Evolutionary conservation across 2,888 invertebrate genomes (phyloP), one percentile per base, ranked within the genome.

Genomic region (Thymelicus sylvestris): DNA sequence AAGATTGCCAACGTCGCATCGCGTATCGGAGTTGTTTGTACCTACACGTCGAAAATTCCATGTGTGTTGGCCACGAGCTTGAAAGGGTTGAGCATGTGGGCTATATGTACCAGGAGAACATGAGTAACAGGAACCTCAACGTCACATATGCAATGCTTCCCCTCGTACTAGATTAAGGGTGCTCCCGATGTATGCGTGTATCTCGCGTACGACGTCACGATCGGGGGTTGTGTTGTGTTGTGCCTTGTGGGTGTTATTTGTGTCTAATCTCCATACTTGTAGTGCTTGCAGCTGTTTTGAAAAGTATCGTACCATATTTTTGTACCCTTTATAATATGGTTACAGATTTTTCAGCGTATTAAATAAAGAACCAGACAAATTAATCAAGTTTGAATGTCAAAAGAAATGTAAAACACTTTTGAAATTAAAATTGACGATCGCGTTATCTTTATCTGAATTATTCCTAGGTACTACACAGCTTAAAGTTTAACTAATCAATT

Each of bases 31-130:
- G 31, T 31, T 5, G 31, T 19, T 19, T 19, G n/a, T n/a, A n/a
- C n/a, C n/a, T 31, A 31, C 31, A 31, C 31, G 79, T 82, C 31
- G 10, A 4, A 60, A 15, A 63, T 15, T 65, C 60, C 70, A 65
- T 83, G 83, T 75, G 72, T 73, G 72, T 73, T 73, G 80, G 78
- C 76, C 85, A 87, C 86, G 87, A 88, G 87, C 84, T 82, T 77
- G 83, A 88, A 93, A 93, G 93, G 93, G 93, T 93, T 93, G 90
- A 90, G 90, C 93, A 92, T 93, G 93, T 93, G 91, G 89, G 91
- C 91, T 92, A 90, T 82, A 86, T 88, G 86, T 87, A 93, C 92
- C 84, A 93, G 92, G 91, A 79, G 73, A 78, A 70, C 90, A 94
- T 81, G 81, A 78, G 68, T 67, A 72, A 74, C 72, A 73, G 76